Base-by-base conservation (phyloP, 2,888 invertebrate species). In the Isoperla grammatica region DNA sequence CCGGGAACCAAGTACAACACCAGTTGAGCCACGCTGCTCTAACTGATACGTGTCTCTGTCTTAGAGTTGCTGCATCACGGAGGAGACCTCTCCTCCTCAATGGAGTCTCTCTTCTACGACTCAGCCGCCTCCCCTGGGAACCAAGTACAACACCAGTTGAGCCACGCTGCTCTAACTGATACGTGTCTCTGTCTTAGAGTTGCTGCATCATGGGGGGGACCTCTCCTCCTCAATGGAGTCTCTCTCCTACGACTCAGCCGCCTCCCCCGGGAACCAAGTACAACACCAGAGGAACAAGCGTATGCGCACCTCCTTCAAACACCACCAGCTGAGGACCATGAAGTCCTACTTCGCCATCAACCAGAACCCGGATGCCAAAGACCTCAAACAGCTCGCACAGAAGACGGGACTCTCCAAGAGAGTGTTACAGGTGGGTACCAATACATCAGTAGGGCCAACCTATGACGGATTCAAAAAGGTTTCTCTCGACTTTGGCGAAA, bases 311-410 rank as follows among this genome's bases (percentile, higher is more conserved):
- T 97, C 96, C 67, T 99, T 99, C 80, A 99, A 99, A 74, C 99
- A 99, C 75, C 96, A 98, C 74, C 99, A 99, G 75, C 83, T 99
- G 64, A 80, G 97, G 63, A 96, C 97, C 56, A 99, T 99, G 98
- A 99, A 99, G 77, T 93, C 94, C 45, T 99, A 99, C 75, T 99
- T 99, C 75, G 90, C 94, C 55, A 90, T 98, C 72, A 99, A 99
- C 78, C 99, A 99, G 78, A 99, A 99, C 77, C 99, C 99, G 0
- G 99, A 99, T 72, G 97, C 99, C 58, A 99, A 99, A 75, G 99
- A 99, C 74, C 80, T 99, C 62, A 98, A 99, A 74, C 95, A 97
- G 72, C 79, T 99, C 65, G 95, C 99, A 0, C 95, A 97, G 76
- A 99, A 99, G 78, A 99, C 99, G 12, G 97, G 97, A 29, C 81